Conservation (phyloP, 2,113 vertebrate genomes). For the Ifrita kowaldi region DNA sequence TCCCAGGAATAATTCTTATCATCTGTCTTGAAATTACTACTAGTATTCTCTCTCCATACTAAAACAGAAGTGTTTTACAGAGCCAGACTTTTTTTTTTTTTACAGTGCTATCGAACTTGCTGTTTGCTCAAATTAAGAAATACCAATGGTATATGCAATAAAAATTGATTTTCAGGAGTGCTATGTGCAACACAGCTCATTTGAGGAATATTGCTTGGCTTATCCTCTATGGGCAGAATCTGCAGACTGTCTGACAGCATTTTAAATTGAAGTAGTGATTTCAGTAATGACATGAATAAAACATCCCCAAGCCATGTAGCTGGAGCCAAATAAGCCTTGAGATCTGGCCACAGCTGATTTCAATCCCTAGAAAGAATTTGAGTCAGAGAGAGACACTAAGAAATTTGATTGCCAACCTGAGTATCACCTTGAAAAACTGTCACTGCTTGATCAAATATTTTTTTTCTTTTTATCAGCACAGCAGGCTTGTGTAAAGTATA, state of each 20-base stretch:
- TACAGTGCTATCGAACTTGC: background rate
- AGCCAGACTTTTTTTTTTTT: background rate
- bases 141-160: background rate
- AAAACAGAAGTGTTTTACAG: background rate
- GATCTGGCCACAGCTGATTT: background rate
- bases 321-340: constrained; percentile 11
- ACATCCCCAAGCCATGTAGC: background rate
- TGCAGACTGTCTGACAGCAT: background rate
- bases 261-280: constrained; percentile 1
- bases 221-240: background rate
- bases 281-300: constrained; percentile 37
- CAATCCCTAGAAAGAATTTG: constrained; percentile 22
- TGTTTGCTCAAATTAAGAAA: background rate
- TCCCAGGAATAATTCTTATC: background rate
- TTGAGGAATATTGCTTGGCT: background rate
- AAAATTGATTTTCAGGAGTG: background rate
- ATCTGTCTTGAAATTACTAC: background rate
- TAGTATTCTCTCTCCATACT: background rate
- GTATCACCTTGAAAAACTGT: background rate
- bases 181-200: background rate
- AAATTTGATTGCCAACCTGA: background rate
- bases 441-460: background rate
- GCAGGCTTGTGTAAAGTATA: background rate
- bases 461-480: background rate
- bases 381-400: background rate